These are phyloP conservation scores for Spermophilus dauricus DNA, from an alignment of 2,113 vertebrate species.

Conservation along the genomic window DNA sequence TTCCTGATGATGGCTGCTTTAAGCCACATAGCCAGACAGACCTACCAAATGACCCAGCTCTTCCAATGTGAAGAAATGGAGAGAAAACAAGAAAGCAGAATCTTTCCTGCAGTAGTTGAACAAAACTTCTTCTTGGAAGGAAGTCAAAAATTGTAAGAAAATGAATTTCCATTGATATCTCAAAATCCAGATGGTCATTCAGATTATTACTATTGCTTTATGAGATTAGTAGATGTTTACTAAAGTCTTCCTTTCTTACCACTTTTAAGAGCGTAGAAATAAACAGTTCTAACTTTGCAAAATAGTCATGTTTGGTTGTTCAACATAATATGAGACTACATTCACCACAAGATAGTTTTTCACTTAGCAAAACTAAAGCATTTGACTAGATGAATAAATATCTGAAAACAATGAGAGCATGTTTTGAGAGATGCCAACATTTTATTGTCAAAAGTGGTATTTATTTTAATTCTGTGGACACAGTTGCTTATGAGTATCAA, in stretches of 20 bases:
- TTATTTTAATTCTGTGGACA: neutral
- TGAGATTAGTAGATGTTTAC: neutral
- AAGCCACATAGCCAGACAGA: neutral
- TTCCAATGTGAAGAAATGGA: neutral
- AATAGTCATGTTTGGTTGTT: neutral
- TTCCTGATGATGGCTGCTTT: rapidly evolving
- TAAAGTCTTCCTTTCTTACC: neutral
- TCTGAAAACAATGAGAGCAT: neutral
- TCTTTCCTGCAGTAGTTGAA: neutral
- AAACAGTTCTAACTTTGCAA: neutral
- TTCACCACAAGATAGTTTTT: neutral
- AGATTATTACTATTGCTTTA: neutral
- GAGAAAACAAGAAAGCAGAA: neutral
- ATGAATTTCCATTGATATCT: neutral
- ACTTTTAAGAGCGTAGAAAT: neutral
- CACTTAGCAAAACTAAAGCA: neutral
- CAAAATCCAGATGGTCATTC: neutral
- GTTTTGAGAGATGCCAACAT: neutral
- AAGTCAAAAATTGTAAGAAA: neutral
- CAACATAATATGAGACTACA: neutral
- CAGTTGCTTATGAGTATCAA: neutral
- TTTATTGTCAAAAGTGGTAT: neutral
- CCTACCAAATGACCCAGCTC: neutral
- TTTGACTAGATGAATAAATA: neutral
- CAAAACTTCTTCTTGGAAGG: neutral